Percentiles rank a stretch among this genome's conserved stretches.
These are phyloP conservation scores for Cheilosia variabilis DNA, from an alignment of 2,888 invertebrate species.

Conservation along the genomic window DNA sequence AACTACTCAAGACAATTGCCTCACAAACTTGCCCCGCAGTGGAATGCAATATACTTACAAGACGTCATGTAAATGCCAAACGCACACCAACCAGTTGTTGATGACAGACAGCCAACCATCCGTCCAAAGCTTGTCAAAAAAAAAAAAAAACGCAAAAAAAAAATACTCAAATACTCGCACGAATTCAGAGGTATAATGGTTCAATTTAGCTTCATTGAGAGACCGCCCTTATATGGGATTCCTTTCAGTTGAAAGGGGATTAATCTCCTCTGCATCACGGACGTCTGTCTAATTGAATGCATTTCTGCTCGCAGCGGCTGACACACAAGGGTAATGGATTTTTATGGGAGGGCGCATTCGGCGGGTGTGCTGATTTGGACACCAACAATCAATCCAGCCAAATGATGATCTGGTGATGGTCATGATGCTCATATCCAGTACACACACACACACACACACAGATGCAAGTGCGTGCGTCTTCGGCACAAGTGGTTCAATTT, in stretches of 20 bases:
- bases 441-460: constrained; percentile 19
- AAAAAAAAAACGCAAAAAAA: not conserved
- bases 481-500: constrained; percentile 47
- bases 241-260: not conserved
- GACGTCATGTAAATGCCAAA: constrained; percentile 22
- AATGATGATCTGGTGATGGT: constrained; percentile 25
- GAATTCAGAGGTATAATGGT: constrained; percentile 28
- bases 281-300: constrained; percentile 36
- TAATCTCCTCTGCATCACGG: constrained; percentile 7
- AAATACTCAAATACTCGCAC: not conserved
- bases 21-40: not conserved
- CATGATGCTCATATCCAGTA: constrained; percentile 34
- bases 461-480: constrained; percentile 10
- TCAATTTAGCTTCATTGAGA: constrained; percentile 50
- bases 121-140: constrained; percentile 12
- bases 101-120: constrained; percentile 12
- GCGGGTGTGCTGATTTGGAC: constrained; percentile 18
- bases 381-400: constrained; percentile 13
- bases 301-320: not conserved
- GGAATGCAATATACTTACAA: not conserved
- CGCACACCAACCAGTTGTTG: not conserved
- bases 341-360: not conserved
- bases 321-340: constrained; percentile 12
- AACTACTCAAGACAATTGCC: no score
- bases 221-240: constrained; percentile 40